Evolutionary conservation across 1,140 invertebrate species (phyloP).

Genomic region (Bombus turneri): DNA sequence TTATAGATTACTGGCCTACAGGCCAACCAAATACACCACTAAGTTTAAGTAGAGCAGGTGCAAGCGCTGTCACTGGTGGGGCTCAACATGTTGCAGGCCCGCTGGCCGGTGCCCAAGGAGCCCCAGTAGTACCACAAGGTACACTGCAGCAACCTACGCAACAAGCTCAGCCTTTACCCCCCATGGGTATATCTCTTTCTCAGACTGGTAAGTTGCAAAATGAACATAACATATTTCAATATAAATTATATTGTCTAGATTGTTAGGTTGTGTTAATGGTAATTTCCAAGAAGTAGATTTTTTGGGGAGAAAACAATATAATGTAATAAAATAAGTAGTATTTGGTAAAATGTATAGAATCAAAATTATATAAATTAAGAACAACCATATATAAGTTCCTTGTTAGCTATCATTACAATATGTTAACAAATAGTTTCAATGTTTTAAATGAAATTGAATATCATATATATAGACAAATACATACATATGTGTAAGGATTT

Average conservation of each 20-base stretch:
- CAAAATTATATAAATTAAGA: background rate
- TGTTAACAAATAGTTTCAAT: background rate
- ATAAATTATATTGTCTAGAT: background rate
- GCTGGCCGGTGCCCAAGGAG: constrained; percentile 74
- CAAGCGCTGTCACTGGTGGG: constrained; percentile 72
- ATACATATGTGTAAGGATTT: background rate
- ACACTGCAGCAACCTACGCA: constrained; percentile 75
- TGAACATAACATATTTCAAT: background rate
- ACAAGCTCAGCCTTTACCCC: constrained; percentile 72
- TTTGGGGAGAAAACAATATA: background rate
- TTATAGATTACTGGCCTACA: constrained; percentile 50
- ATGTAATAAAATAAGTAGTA: background rate
- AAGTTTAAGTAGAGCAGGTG: constrained; percentile 72
- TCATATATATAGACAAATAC: background rate
- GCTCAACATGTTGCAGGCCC: constrained; percentile 75
- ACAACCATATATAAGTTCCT: too few relatives aligned
- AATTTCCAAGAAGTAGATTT: background rate
- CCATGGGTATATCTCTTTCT: constrained; percentile 72
- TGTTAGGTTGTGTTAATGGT: background rate
- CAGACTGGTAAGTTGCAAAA: constrained; percentile 68
- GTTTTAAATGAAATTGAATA: too few relatives aligned
- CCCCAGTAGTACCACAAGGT: constrained; percentile 75
- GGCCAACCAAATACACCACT: constrained; percentile 57
- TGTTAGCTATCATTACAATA: background rate
- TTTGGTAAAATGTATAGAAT: background rate